Base-by-base conservation (phyloP, 2,113 vertebrate species). In the Pipra filicauda region DNA sequence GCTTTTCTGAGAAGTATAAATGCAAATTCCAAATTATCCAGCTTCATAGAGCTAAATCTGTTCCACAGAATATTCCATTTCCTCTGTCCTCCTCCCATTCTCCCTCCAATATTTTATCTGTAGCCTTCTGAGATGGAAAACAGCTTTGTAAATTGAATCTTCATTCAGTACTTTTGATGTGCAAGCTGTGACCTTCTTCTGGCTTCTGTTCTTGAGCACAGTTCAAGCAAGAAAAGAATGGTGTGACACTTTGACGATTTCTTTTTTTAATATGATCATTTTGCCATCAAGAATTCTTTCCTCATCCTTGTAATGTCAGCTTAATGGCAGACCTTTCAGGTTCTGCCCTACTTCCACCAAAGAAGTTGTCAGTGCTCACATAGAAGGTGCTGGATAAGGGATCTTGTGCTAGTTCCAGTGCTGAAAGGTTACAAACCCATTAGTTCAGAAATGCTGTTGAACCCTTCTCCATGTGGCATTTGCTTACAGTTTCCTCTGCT, bases 171-270 rank as follows among this genome's bases (percentile, higher is more conserved):
- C 43, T 88, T 92, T 39, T 84, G 76, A 84, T 92, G 46, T 93
- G 67, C 54, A 72, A 82, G 30, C 30, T 81, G 33, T 96, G 88
- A 90, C 75, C 75, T 91, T 70, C 69, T 94, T 90, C 55, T 92
- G 55, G 18, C 59, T 84, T 86, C 83, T 93, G 84, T 92, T 92
- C 80, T 89, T 95, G 69, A 83, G 39, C 57, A 59, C 48, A 78
- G 76, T 78, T 95, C 52, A 87, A 88, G 57, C 20, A 86, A 91
- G 59, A 95, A 86, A 93, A 89, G 83, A 92, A 92, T 48, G 17
- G 21, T 48, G 76, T 84, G 57, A 52, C 22, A 48, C 43, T 88
- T 49, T 31, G 17, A 57, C 8, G 20, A 46, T 73, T 54, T 52
- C 73, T 54, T 52, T 83, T 28, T 61, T 54, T 55, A 31, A 39